Evolutionary conservation across 2,797 vertebrate species (phyloP).

Genomic region (Jordanella pulchra): DNA sequence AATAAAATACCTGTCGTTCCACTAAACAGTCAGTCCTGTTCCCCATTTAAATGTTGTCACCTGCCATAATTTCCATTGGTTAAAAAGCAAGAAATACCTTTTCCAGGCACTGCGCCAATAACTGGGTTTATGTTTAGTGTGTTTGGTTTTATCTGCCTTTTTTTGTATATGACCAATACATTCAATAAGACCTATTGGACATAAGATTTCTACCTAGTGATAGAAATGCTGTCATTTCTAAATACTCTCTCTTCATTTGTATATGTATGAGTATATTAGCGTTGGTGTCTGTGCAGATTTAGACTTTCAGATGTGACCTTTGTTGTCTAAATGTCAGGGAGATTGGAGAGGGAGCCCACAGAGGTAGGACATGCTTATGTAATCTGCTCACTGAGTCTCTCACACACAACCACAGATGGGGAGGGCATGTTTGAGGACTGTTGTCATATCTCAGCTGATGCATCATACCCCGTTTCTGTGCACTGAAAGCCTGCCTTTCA

Average conservation of each 20-base stretch:
- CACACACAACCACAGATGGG: conserved; percentile 34
- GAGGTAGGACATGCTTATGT: conserved; percentile 77
- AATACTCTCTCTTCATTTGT: conserved; percentile 50
- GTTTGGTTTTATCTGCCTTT: not conserved
- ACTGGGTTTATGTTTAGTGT: not conserved
- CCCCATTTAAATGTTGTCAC: no score
- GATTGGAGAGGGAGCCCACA: conserved; percentile 75
- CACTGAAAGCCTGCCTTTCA: conserved; percentile 70
- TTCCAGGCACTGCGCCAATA: no score
- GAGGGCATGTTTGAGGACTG: conserved; percentile 65
- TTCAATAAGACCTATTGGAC: conserved; percentile 29
- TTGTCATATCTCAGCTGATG: conserved; percentile 73
- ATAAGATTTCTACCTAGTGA: conserved; percentile 30
- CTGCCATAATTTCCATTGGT: not conserved
- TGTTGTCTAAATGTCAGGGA: conserved; percentile 86
- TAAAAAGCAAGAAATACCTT: not conserved
- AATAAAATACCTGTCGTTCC: not conserved
- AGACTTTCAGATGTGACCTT: conserved; percentile 87
- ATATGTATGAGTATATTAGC: conserved; percentile 78
- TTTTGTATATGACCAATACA: conserved; percentile 10
- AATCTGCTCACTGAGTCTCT: conserved; percentile 70
- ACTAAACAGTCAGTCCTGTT: no score
- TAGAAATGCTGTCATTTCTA: conserved; percentile 48
- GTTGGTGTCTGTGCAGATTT: conserved; percentile 80
- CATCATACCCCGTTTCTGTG: conserved; percentile 49